These are phyloP conservation scores for Collichthys lucidus DNA, from an alignment of 2,113 vertebrate genomes.

Conservation along the genomic window DNA sequence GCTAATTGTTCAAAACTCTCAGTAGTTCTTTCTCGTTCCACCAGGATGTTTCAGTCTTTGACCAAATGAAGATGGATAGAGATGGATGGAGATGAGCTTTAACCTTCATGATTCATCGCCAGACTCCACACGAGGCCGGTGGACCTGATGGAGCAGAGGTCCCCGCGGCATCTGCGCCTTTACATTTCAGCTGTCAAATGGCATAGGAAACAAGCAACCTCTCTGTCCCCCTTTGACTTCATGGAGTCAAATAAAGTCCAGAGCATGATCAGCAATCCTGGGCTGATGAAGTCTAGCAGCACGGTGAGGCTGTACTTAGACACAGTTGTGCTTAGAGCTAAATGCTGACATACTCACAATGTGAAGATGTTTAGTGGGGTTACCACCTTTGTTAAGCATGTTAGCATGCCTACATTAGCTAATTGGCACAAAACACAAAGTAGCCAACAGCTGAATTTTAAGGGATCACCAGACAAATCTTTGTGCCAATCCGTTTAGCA, in stretches of 20 bases:
- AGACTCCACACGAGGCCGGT: not conserved
- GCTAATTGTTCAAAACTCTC: not conserved
- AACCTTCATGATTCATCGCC: slow-evolving; percentile 50
- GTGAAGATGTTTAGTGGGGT: not conserved
- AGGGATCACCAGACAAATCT: not conserved
- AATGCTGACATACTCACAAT: not conserved
- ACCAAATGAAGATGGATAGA: slow-evolving; percentile 44
- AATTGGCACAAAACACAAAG: not conserved
- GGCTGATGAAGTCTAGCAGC: not conserved
- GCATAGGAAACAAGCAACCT: not conserved
- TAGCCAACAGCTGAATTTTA: not conserved
- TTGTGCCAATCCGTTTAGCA: not conserved
- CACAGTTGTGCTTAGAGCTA: not conserved
- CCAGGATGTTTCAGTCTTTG: not conserved
- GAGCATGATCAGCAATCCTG: not conserved
- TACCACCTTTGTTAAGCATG: not conserved
- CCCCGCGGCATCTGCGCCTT: not conserved
- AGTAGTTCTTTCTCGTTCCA: not conserved
- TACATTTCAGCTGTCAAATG: not conserved
- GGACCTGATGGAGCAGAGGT: not conserved
- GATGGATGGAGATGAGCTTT: not conserved
- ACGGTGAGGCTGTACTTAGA: too few relatives aligned
- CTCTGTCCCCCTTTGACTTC: not conserved
- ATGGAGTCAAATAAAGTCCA: not conserved
- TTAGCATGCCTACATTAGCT: not conserved